phyloP scores from a whole-genome alignment of 2,113 vertebrate genomes.

The Naja naja region DNA sequence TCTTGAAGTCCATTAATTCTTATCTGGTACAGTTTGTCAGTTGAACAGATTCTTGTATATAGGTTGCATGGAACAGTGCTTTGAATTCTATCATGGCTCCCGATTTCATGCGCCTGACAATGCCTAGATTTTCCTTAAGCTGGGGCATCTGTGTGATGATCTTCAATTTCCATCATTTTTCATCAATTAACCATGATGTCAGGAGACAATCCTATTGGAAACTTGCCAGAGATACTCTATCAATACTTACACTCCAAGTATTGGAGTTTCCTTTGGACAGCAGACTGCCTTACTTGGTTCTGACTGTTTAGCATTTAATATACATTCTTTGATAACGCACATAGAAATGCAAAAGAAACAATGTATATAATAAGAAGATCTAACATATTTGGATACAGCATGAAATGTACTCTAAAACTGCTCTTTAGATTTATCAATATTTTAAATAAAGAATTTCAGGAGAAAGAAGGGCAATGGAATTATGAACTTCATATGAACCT shows the following conservation, averaged over 20 bases:
- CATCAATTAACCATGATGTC: neutral
- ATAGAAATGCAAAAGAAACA: neutral
- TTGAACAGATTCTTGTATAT: neutral
- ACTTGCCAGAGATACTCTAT: neutral
- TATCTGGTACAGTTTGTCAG: neutral
- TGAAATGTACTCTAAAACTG: neutral
- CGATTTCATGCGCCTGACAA: neutral
- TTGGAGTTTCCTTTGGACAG: neutral
- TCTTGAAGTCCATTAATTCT: neutral
- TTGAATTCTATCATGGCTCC: neutral
- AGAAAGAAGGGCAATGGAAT: neutral
- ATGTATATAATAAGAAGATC: neutral
- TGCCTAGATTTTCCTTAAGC: neutral
- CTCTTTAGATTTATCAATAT: neutral
- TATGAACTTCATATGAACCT: constrained; percentile 13
- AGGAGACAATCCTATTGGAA: neutral
- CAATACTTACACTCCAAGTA: neutral
- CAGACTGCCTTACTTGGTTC: neutral
- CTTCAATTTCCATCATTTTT: neutral
- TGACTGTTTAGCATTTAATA: neutral
- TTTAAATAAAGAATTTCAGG: constrained; percentile 2
- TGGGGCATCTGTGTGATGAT: neutral
- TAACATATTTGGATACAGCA: neutral
- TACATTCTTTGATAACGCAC: neutral
- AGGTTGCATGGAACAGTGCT: neutral